Percentiles rank a stretch among this genome's conserved stretches.
Evolutionary conservation across 2,888 invertebrate species (phyloP).

Genomic region (Epinotia brunnichana): DNA sequence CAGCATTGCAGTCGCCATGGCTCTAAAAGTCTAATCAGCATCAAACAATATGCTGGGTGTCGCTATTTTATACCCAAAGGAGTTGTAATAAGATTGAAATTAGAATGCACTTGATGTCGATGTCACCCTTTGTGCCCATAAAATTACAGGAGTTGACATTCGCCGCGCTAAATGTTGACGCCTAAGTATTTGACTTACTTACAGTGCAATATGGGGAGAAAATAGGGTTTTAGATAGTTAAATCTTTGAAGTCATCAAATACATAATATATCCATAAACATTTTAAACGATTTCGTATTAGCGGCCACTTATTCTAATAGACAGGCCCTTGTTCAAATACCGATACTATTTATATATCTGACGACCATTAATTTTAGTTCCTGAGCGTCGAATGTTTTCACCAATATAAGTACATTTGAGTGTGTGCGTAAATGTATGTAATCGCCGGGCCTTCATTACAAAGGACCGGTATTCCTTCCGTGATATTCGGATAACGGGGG

Average conservation of each 20-base stretch:
- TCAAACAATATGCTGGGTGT: background rate
- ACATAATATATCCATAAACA: background rate
- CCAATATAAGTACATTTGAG: too few species aligned
- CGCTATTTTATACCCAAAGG: background rate
- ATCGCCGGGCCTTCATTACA: too few species aligned
- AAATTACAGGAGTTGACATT: slow-evolving; percentile 5
- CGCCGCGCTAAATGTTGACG: background rate
- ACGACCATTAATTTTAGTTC: too few species aligned
- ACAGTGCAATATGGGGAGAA: background rate
- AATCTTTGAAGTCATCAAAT: background rate
- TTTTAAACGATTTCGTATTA: too few species aligned
- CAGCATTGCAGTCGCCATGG: background rate
- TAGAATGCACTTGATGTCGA: background rate
- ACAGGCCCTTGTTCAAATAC: too few species aligned
- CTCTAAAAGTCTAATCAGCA: slow-evolving; percentile 9
- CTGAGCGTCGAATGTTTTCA: too few species aligned
- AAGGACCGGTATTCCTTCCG: too few species aligned
- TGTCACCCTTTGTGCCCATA: background rate
- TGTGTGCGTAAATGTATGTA: too few species aligned
- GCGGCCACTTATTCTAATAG: too few species aligned
- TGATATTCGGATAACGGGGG: too few species aligned
- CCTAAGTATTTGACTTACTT: background rate
- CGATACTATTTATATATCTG: too few species aligned
- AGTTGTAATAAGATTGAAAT: background rate
- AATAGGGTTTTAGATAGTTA: background rate